Conservation (phyloP, 2,888 invertebrate species). For the Aethes cnicana region DNA sequence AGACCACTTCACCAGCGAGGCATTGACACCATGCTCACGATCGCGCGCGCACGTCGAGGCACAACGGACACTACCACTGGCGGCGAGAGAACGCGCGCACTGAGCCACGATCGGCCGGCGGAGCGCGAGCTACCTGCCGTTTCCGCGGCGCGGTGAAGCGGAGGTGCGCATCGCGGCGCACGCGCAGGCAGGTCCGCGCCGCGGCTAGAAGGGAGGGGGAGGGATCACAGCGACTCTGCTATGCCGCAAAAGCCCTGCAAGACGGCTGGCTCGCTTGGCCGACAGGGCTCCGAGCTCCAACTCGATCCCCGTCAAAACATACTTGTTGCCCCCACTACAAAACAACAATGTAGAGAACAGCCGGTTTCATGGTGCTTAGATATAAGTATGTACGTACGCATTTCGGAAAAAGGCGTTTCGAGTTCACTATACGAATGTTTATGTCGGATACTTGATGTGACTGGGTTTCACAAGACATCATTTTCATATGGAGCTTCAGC, state of each 20-base stretch:
- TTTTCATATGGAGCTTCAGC: no score
- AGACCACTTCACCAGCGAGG: conserved; percentile 71
- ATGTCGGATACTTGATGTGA: background rate
- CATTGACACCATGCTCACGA: conserved; percentile 69
- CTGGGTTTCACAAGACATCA: no score
- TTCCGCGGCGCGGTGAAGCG: conserved; percentile 71
- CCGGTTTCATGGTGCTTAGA: conserved; percentile 25
- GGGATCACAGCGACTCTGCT: conserved; percentile 43
- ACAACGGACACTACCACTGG: conserved; percentile 76
- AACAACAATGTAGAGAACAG: conserved; percentile 27
- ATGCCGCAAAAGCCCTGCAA: conserved; percentile 39
- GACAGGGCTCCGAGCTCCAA: conserved; percentile 31
- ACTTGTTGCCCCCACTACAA: conserved; percentile 36
- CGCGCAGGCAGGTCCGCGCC: conserved; percentile 62
- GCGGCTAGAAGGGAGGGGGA: conserved; percentile 46
- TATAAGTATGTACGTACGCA: conserved; percentile 4
- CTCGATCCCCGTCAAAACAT: conserved; percentile 53
- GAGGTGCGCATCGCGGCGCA: conserved; percentile 79
- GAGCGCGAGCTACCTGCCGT: conserved; percentile 71
- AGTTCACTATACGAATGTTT: background rate
- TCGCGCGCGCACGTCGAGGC: conserved; percentile 68
- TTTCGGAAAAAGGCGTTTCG: conserved; percentile 13
- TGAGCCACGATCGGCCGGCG: conserved; percentile 60
- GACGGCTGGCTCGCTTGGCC: conserved; percentile 34
- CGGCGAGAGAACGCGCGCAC: conserved; percentile 81